Conservation (phyloP, 2,113 vertebrate genomes). For the Esox niger region DNA sequence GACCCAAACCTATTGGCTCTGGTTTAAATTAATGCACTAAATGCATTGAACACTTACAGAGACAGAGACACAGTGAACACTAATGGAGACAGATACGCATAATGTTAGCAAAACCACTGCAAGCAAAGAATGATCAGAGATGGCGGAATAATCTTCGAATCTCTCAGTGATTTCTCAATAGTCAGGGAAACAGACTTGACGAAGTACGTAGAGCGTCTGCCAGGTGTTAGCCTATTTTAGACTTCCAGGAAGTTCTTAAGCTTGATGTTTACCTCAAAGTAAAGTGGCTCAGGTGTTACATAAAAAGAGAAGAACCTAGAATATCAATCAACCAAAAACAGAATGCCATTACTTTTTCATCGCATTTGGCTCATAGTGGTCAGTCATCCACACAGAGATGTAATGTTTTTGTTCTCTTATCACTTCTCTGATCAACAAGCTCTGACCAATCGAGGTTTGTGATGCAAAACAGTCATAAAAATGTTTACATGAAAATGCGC, state of each 20-base stretch:
- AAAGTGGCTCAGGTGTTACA: constrained; percentile 28
- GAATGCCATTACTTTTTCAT: no score
- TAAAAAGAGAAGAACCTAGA: constrained; percentile 5
- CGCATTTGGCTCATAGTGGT: no score
- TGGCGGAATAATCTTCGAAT: not conserved
- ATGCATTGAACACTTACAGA: no score
- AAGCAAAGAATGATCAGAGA: not conserved
- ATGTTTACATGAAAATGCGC: no score
- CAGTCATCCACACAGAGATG: no score
- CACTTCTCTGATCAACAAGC: no score
- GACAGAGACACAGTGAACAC: not conserved
- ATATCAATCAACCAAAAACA: not conserved
- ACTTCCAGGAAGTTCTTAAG: not conserved
- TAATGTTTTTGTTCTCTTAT: no score
- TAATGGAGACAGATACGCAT: not conserved
- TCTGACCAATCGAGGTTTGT: no score
- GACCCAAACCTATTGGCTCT: not conserved
- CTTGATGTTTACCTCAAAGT: constrained; percentile 1
- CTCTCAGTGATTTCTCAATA: not conserved
- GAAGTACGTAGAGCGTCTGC: not conserved
- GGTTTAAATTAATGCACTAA: no score
- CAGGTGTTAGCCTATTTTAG: not conserved
- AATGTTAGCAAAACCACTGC: not conserved
- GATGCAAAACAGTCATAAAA: no score
- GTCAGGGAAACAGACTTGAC: no score